Percentiles rank a stretch among this genome's conserved stretches.
Conservation (phyloP, 2,888 invertebrate genomes). For the Cantharis flavilabris region DNA sequence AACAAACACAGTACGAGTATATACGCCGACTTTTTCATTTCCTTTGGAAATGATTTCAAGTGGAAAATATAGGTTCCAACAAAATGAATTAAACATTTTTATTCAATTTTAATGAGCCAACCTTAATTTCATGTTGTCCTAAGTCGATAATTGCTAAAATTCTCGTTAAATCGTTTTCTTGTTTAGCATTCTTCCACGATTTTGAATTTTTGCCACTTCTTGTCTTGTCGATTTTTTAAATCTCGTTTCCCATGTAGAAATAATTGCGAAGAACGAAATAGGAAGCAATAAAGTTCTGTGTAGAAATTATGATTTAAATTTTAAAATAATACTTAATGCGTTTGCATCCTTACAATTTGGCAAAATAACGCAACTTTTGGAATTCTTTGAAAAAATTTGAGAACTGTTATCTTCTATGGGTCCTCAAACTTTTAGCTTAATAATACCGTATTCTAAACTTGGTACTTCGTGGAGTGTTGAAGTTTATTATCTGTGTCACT, state of each 20-base stretch:
- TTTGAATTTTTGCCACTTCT: not conserved
- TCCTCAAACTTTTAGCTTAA: not conserved
- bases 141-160: not conserved
- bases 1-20: not conserved
- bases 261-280: not conserved
- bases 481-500: not conserved
- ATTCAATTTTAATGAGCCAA: not conserved
- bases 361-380: not conserved
- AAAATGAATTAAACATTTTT: not conserved
- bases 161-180: not conserved
- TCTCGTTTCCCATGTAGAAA: not conserved
- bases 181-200: not conserved
- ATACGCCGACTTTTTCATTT: not conserved
- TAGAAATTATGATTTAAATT: not conserved
- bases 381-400: not conserved
- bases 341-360: not conserved
- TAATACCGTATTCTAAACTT: not conserved
- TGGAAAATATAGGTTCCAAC: slow-evolving; percentile 16
- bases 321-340: not conserved
- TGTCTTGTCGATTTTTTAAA: not conserved
- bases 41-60: slow-evolving; percentile 11
- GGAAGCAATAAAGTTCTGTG: not conserved
- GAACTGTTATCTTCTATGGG: too few relatives aligned
- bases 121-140: not conserved
- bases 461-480: not conserved